Evolutionary conservation across 1,140 invertebrate species (phyloP), one percentile per base, ranked within the genome.

Genomic region (Reticulitermes speratus): DNA sequence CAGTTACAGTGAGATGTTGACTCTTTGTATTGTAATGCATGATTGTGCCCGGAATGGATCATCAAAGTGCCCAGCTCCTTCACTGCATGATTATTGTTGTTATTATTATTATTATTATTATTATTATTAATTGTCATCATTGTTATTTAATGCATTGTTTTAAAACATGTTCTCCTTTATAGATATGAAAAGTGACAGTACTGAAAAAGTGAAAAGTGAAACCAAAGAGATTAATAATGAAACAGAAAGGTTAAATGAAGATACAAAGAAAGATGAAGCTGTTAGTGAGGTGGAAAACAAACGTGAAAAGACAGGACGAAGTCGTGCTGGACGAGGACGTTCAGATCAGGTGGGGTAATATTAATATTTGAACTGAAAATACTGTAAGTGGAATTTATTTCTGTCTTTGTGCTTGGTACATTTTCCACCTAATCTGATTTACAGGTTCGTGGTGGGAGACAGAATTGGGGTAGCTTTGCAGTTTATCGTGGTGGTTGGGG

Each of bases 401-500:
- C 7, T 30, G 9, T 75, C 25, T 14, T 55, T 38, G 55, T 59
- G 21, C 55, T 59, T 59, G 55, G 14, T 19, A 59, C n/a, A 30
- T n/a, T 3, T 75, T 75, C 8, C 8, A n/a, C 25, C 59, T 16
- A 0, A 21, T 55, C 19, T 55, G 11, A 30, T 75, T 21, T 30
- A 9, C 65, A 75, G 38, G 86, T 82, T 44, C 55, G 86, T 32
- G 86, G 75, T 55, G 69, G 75, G 25, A 84, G 85, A 65, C 85
- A 86, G 75, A 75, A 75, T 52, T 87, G 87, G 32, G 87, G 88
- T 48, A 88, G 89, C 6, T 90, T 90, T 65, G 90, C 89, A 38
- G 89, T 90, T 12, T 91, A 90, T 30, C 88, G 88, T 84, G 89
- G 90, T 81, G 89, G 91, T 38, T 91, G 90, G 90, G 89, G 89